These are phyloP conservation scores for Hephaestus fuliginosus DNA, from an alignment of 2,797 vertebrate genomes.

Conservation along the genomic window DNA sequence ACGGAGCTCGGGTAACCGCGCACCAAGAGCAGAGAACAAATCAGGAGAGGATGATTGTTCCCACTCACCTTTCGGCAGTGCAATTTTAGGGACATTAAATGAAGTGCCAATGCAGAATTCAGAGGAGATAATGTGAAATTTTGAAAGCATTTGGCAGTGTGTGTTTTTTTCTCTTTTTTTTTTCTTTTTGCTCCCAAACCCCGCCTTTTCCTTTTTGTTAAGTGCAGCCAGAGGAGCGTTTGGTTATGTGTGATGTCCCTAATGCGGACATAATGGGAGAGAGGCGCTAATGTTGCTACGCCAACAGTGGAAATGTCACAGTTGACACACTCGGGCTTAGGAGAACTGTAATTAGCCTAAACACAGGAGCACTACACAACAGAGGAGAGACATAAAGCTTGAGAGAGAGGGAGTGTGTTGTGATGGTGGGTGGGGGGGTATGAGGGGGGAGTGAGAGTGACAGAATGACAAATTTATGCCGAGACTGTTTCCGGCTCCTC, in stretches of 20 bases:
- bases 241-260: constrained; percentile 59
- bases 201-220: constrained; percentile 5
- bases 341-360: constrained; percentile 68
- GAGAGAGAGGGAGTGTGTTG: constrained; percentile 15
- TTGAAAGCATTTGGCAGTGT: constrained; percentile 39
- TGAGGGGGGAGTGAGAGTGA: constrained; percentile 25
- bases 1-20: constrained; percentile 41
- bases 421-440: neutral
- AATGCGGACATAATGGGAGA: constrained; percentile 64
- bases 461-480: constrained; percentile 60
- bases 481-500: constrained; percentile 32
- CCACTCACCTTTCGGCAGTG: constrained; percentile 66
- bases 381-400: constrained; percentile 29
- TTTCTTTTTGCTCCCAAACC: neutral
- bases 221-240: constrained; percentile 59
- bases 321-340: constrained; percentile 55
- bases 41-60: constrained; percentile 73
- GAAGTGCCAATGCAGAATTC: constrained; percentile 61
- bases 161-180: neutral
- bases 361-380: constrained; percentile 44
- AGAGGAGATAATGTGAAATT: constrained; percentile 51
- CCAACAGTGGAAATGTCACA: constrained; percentile 71
- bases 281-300: constrained; percentile 56
- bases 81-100: constrained; percentile 67
- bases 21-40: constrained; percentile 66